Percentiles rank a stretch among this genome's conserved stretches.
phyloP scores from a whole-genome alignment of 2,113 vertebrate species.

The Piaya cayana region DNA sequence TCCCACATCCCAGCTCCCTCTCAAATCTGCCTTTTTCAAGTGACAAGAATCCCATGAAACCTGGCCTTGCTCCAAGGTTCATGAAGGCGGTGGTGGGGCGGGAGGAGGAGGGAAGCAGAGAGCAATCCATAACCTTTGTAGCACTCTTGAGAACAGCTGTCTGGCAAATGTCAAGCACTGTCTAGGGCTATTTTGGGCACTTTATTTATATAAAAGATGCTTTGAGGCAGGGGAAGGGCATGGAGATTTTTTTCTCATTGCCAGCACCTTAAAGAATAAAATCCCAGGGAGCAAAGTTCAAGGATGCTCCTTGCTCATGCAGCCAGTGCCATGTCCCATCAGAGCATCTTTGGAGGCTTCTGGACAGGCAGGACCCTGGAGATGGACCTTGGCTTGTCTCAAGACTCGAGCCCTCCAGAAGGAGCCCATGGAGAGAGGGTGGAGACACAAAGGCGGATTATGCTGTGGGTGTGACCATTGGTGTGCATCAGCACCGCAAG shows the following conservation, averaged over 20 bases:
- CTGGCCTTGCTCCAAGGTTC: slow-evolving; percentile 45
- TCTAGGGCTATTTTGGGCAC: slow-evolving; percentile 70
- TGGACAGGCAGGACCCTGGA: neutral
- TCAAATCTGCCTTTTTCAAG: neutral
- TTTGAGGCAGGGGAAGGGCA: slow-evolving; percentile 9
- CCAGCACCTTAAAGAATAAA: slow-evolving; percentile 43
- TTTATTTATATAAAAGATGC: slow-evolving; percentile 66
- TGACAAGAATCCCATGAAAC: neutral
- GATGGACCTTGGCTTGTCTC: neutral
- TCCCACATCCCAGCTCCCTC: neutral
- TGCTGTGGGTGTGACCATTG: neutral
- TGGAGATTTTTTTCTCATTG: neutral
- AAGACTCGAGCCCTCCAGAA: neutral
- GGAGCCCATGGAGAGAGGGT: neutral
- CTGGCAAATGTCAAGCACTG: slow-evolving; percentile 70
- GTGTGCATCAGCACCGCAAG: neutral
- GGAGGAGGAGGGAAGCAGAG: slow-evolving; percentile 31
- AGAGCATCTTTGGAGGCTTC: neutral
- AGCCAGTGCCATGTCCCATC: fast-evolving
- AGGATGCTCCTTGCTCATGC: neutral
- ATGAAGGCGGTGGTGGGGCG: neutral
- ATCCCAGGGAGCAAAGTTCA: neutral
- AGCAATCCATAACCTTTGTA: slow-evolving; percentile 63
- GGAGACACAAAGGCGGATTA: neutral
- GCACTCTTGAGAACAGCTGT: slow-evolving; percentile 68